Percentiles rank a stretch among this genome's conserved stretches.
phyloP scores from a whole-genome alignment of 2,113 vertebrate species.

The Ammospiza caudacuta region DNA sequence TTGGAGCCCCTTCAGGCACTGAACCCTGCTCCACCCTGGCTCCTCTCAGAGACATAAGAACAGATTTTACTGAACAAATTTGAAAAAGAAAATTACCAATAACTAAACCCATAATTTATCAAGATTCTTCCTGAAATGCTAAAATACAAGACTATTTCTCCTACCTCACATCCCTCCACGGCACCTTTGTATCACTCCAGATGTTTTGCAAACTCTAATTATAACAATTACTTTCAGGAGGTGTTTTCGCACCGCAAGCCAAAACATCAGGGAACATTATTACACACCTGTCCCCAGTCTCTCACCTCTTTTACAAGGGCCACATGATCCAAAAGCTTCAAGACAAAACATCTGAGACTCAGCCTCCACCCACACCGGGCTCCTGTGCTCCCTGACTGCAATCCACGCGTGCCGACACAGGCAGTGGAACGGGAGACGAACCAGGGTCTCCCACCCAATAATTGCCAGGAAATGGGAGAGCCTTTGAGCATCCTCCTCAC shows the following conservation, averaged over 20 bases:
- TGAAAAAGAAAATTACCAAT: not conserved
- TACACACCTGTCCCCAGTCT: not conserved
- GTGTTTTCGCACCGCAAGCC: not conserved
- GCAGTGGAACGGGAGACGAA: not conserved
- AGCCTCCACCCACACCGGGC: not conserved
- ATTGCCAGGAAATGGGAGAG: not conserved
- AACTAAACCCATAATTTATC: not conserved
- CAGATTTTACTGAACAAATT: not conserved
- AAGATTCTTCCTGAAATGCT: not conserved
- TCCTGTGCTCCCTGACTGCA: not conserved
- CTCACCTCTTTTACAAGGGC: not conserved
- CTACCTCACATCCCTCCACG: not conserved
- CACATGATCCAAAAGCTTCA: not conserved
- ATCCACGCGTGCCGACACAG: not conserved
- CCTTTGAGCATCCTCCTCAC: not conserved
- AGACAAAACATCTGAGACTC: slow-evolving; percentile 12
- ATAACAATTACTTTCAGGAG: not conserved
- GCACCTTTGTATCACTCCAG: not conserved
- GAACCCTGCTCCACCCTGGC: accelerated
- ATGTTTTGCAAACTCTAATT: not conserved
- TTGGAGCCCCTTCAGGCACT: not conserved
- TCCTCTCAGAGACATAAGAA: not conserved
- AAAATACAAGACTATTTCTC: accelerated
- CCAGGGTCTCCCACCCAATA: not conserved
- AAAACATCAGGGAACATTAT: not conserved